phyloP scores from a whole-genome alignment of 2,888 invertebrate species.

The Lycaena phlaeas region DNA sequence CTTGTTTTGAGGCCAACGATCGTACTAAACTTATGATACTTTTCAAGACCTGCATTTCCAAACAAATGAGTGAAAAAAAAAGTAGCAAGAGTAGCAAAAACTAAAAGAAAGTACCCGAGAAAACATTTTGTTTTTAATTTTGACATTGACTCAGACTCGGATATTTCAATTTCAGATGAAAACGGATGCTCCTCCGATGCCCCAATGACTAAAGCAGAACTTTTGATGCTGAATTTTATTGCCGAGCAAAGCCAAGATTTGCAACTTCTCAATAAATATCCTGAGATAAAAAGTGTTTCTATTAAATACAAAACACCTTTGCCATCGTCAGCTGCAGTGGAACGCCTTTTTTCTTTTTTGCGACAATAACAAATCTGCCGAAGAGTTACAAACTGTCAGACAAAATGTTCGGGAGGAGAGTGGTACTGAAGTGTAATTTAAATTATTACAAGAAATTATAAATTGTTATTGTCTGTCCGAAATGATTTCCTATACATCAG shows the following conservation, averaged over 20 bases:
- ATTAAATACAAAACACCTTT: slow-evolving; percentile 19
- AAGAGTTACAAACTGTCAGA: slow-evolving; percentile 9
- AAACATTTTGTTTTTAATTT: slow-evolving; percentile 18
- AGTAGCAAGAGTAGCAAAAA: slow-evolving; percentile 14
- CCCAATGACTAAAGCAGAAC: slow-evolving; percentile 12
- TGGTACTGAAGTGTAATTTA: slow-evolving; percentile 6
- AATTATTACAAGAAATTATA: slow-evolving; percentile 9
- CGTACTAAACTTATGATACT: slow-evolving; percentile 15
- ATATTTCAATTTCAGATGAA: background rate
- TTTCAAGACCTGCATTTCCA: slow-evolving; percentile 18
- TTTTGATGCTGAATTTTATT: slow-evolving; percentile 18
- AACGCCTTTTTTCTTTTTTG: slow-evolving; percentile 18
- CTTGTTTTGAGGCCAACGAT: slow-evolving; percentile 14
- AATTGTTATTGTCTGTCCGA: slow-evolving; percentile 1
- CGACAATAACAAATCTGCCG: slow-evolving; percentile 14
- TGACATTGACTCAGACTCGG: slow-evolving; percentile 8
- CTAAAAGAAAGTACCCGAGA: slow-evolving; percentile 16
- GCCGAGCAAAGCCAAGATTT: slow-evolving; percentile 18
- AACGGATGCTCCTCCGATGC: slow-evolving; percentile 3
- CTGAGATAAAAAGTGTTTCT: slow-evolving; percentile 20
- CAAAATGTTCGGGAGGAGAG: slow-evolving; percentile 7
- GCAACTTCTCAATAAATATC: slow-evolving; percentile 16
- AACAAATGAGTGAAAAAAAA: slow-evolving; percentile 16
- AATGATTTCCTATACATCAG: too few relatives aligned
- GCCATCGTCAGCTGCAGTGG: slow-evolving; percentile 18